Evolutionary conservation across 2,113 vertebrate genomes (phyloP), one percentile per base, ranked within the genome.

Genomic region (Shinisaurus crocodilurus): DNA sequence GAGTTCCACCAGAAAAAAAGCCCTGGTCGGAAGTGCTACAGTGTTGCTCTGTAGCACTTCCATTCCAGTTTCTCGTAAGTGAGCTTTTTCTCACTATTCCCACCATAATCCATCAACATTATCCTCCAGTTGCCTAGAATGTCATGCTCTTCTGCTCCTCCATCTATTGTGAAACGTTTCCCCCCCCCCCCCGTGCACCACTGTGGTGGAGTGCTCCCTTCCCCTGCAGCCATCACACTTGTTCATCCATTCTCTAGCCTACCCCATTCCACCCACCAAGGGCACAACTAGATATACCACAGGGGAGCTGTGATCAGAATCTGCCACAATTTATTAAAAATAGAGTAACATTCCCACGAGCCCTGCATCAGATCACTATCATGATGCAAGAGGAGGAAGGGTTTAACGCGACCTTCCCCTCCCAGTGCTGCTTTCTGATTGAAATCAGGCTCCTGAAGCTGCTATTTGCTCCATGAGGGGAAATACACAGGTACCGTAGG

Each of bases 171-270:
- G 81, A 48, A 81, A 32, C 29, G 54, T 16, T 63, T 77, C 3
- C n/a, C 87, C 1, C 70, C 8, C 8, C 48, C 48, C 12, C 10
- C 20, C 3, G 20, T 57, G 87, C 13, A 91, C 80, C 81, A 69
- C 1, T 70, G 65, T 79, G 67, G 85, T 90, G 77, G 88, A 94
- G n/a, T 69, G 34, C 90, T 91, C 92, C 92, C 90, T 93, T 45
- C 82, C 34, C 92, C 70, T 85, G 27, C 23, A 9, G 2, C 12
- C 37, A 27, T 82, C 5, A 13, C 40, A 12, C 2, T 32, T n/a
- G 23, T 15, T 40, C 20, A 27, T 37, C 15, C n/a, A 27, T 65
- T 72, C 48, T 54, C 32, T 82, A 57, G 7, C 27, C 40, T 8
- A 25, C 25, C 6, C n/a, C n/a, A 50, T 76, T 76, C 16, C 1